Base-by-base conservation (phyloP, 1,140 invertebrate genomes). In the Drosophila sp. region DNA sequence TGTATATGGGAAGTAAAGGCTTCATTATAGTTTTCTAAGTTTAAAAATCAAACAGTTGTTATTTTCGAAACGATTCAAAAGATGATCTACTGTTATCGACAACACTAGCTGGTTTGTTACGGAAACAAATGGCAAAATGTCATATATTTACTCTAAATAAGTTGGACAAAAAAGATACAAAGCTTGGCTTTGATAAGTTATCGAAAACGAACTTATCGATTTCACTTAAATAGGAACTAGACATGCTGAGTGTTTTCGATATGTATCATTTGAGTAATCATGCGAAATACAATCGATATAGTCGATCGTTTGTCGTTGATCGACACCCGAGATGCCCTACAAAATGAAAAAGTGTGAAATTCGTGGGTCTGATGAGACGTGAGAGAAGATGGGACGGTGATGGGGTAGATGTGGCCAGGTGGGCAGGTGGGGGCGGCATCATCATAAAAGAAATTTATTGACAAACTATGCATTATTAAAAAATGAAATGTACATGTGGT, bases 381-480 rank as follows among this genome's bases (percentile, higher is more conserved):
- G 13, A 4, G 43, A 14, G 43, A 16, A 8, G 7, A 16, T 3
- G 29, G 7, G 41, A 13, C 5, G 11, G 16, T 7, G 14, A 8
- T 7, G 14, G 50, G 7, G 14, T 21, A 21, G 41, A 0, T 29
- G 27, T n/a, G n/a, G n/a, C n/a, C n/a, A n/a, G n/a, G n/a, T n/a
- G n/a, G n/a, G n/a, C n/a, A 29, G 21, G 13, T 6, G n/a, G 14
- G n/a, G 43, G 25, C n/a, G 43, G 41, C 50, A 56, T 57, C 61
- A 65, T 72, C 72, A 80, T 58, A 72, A 84, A 90, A 83, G 78
- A 90, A 90, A 90, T 90, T 90, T 90, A 90, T 90, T 84, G 79
- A 80, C 87, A 87, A 90, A 80, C 76, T 87, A 83, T 83, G 87
- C 87, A 87, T 90, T 90, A 90, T 90, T 90, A 90, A 90, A 90